Evolutionary conservation across 1,140 invertebrate genomes (phyloP), one percentile per base, ranked within the genome.

Genomic region (Drosophila virilis): DNA sequence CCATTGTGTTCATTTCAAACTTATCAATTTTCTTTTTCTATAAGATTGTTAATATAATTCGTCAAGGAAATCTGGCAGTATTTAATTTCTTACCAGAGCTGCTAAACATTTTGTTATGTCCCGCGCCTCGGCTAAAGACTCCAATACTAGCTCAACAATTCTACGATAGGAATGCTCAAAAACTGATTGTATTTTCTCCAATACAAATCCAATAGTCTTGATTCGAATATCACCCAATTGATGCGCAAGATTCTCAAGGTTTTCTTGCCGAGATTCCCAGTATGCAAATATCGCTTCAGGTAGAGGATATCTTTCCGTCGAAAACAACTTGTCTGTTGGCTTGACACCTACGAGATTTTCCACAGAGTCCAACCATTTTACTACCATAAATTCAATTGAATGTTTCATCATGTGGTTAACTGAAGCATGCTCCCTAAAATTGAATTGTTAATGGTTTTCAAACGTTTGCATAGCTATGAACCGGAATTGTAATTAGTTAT

Each of bases 211-310:
- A 94, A 98, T 97, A 76, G 95, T 96, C 80, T 96, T 95, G 0
- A 98, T 96, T 76, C 96, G 93, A 7, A 95, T 95, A 89, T 97
- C 96, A 37, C 94, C 93, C 51, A 97, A 89, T 85, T 98, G 97
- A 58, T 96, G 95, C 79, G 97, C 97, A 69, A 98, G 96, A 46
- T 95, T 96, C 91, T 97, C 96, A 2, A 98, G 93, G 93, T 97
- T 96, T 32, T 95, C 94, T 1, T 96, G 91, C 38, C 96, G 94
- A 0, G 93, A 92, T 3, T 93, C 92, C 94, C 96, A 96, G 80
- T 95, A 96, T 12, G 95, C 93, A 48, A 97, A 93, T 80, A 97
- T 95, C 82, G 93, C 93, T 80, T 93, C 94, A 0, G 97, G 97
- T 15, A 95, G 91, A 1, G 97, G 96, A 69, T 77, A 74, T 64